Evolutionary conservation across 2,113 vertebrate genomes (phyloP).

Genomic region (Rana temporaria): DNA sequence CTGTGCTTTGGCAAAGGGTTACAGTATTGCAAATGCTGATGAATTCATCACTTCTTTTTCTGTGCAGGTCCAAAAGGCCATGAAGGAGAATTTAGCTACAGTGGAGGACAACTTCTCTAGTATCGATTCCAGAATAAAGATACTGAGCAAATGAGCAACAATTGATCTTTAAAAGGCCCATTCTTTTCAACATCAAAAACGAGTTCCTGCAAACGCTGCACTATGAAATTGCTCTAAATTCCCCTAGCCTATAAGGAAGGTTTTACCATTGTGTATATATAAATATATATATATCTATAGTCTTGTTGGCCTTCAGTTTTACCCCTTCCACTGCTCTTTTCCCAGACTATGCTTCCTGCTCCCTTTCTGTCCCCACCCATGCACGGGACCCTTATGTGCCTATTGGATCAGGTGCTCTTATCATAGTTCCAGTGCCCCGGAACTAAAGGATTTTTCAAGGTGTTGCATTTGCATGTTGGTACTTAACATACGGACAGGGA

Average conservation of each 20-base stretch:
- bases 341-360: conserved; percentile 20
- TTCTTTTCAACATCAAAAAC: conserved; percentile 37
- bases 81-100: conserved; percentile 85
- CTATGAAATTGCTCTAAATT: conserved; percentile 10
- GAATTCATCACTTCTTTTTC: not conserved
- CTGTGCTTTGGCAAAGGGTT: too few relatives aligned
- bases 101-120: conserved; percentile 86
- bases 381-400: conserved; percentile 6
- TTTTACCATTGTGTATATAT: conserved; percentile 49
- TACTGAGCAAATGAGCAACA: conserved; percentile 79
- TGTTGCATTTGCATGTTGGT: conserved; percentile 50
- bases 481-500: conserved; percentile 2
- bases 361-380: conserved; percentile 28
- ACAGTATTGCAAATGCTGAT: too few relatives aligned
- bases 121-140: conserved; percentile 86
- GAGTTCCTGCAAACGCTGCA: conserved; percentile 48
- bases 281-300: not conserved
- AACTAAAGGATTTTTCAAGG: conserved; percentile 19
- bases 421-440: not conserved
- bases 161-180: conserved; percentile 5
- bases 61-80: conserved; percentile 86
- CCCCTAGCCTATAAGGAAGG: conserved; percentile 38
- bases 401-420: conserved; percentile 14
- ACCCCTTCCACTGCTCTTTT: conserved; percentile 5
- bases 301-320: conserved; percentile 24